Percentiles rank a stretch among this genome's conserved stretches.
Conservation (phyloP, 2,888 invertebrate species). For the Timandra comae region DNA sequence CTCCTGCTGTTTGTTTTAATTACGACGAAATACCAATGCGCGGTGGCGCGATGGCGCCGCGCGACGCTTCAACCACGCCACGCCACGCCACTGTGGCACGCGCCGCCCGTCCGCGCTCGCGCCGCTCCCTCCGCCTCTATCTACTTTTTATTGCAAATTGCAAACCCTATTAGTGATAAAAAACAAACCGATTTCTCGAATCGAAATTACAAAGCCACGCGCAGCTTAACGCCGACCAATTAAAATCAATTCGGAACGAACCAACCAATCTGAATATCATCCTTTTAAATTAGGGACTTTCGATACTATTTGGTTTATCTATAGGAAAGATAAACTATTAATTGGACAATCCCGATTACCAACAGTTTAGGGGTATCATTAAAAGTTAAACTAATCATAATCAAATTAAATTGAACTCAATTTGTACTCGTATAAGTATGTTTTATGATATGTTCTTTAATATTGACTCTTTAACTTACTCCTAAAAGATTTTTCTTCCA, state of each 20-base stretch:
- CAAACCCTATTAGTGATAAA: conserved; percentile 57
- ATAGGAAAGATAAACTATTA: conserved; percentile 15
- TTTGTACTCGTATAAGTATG: no score
- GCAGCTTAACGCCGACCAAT: conserved; percentile 27
- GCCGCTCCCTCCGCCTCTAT: conserved; percentile 26
- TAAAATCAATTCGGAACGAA: conserved; percentile 24
- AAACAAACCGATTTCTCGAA: conserved; percentile 43
- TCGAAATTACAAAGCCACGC: conserved; percentile 30
- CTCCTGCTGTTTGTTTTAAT: conserved; percentile 74
- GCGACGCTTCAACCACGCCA: conserved; percentile 5
- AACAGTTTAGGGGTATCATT: no score
- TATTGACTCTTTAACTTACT: no score
- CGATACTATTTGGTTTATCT: conserved; percentile 3
- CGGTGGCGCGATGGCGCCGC: conserved; percentile 19
- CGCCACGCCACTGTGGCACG: background rate
- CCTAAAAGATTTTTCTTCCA: no score
- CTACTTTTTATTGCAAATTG: conserved; percentile 64
- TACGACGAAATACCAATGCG: conserved; percentile 66
- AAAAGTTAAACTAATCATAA: no score
- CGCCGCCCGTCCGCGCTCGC: conserved; percentile 10
- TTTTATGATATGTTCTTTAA: no score
- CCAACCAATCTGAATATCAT: conserved; percentile 14
- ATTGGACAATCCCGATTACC: no score
- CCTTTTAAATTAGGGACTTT: conserved; percentile 3
- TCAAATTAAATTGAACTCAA: no score